phyloP scores from a whole-genome alignment of 2,113 vertebrate genomes.

The Theristicus caerulescens region DNA sequence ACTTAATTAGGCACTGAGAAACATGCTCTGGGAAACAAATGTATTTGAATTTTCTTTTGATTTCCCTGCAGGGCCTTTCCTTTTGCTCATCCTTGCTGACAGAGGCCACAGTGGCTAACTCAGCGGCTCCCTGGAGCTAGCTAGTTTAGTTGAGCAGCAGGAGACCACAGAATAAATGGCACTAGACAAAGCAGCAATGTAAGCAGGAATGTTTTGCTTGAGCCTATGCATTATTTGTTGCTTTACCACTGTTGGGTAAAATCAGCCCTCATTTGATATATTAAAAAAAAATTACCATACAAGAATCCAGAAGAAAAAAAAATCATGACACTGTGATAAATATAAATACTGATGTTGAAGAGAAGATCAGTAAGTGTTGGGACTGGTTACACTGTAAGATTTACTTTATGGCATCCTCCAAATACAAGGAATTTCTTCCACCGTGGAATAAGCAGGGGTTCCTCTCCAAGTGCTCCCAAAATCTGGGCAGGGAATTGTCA shows the following conservation, averaged over 20 bases:
- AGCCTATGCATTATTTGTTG: not conserved
- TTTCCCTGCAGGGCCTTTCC: not conserved
- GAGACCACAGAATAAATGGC: not conserved
- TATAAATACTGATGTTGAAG: not conserved
- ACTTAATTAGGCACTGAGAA: not conserved
- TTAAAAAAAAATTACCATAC: not conserved
- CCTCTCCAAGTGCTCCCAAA: not conserved
- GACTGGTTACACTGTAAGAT: rapidly evolving
- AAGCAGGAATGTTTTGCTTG: not conserved
- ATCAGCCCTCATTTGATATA: not conserved
- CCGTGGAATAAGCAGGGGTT: rapidly evolving
- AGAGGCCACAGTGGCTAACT: not conserved
- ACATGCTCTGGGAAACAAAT: not conserved
- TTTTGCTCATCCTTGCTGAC: not conserved
- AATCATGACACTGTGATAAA: not conserved
- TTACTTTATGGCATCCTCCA: not conserved
- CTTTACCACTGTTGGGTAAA: not conserved
- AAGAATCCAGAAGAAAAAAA: not conserved
- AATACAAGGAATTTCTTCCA: not conserved
- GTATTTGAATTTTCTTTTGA: not conserved
- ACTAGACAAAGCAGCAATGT: not conserved
- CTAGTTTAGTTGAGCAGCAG: not conserved
- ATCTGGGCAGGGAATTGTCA: not conserved
- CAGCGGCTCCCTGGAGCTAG: not conserved
- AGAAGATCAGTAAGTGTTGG: not conserved